Evolutionary conservation across 2,797 vertebrate species (phyloP).

Genomic region (Numenius phaeopus): DNA sequence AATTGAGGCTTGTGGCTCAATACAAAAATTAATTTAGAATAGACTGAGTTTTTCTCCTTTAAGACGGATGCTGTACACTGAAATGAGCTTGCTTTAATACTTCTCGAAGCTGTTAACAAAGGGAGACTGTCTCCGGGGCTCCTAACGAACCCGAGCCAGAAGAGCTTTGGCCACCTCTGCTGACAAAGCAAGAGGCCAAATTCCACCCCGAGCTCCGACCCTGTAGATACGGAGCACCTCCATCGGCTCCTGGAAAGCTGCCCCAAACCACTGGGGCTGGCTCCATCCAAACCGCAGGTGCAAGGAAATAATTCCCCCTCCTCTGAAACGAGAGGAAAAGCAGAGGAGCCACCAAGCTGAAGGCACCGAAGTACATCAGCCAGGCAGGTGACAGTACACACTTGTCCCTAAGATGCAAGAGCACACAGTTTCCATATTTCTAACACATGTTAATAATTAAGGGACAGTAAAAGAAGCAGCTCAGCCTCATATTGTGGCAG

Average conservation of each 20-base stretch:
- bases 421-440: background rate
- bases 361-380: background rate
- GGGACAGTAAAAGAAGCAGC: background rate
- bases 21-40: background rate
- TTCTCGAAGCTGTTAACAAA: background rate
- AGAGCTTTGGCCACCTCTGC: background rate
- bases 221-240: background rate
- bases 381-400: background rate
- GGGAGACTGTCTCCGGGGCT: background rate
- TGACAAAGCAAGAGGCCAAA: background rate
- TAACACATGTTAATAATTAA: background rate
- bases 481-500: background rate
- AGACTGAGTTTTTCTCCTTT: no score
- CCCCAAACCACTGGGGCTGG: background rate
- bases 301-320: background rate
- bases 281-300: background rate
- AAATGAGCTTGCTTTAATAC: background rate
- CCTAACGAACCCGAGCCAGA: background rate
- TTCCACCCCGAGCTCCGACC: background rate
- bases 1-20: background rate
- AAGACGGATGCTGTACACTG: background rate
- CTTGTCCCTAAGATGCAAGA: background rate
- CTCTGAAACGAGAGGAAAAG: background rate
- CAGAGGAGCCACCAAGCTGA: background rate
- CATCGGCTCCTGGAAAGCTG: background rate